Conservation (phyloP, 2,113 vertebrate genomes). For the Eupsittula cactorum region DNA sequence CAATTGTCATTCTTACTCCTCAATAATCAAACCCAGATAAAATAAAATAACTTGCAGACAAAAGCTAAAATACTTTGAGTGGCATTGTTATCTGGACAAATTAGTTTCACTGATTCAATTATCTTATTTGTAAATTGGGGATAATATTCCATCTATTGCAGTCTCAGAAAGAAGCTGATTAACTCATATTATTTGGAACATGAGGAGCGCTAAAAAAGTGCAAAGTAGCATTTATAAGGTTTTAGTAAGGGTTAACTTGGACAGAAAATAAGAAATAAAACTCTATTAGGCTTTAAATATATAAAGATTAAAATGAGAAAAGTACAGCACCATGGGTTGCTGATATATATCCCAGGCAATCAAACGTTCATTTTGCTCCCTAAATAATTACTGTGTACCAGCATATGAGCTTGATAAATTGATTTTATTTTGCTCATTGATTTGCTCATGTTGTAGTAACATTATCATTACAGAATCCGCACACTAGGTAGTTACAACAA, state of each 20-base stretch:
- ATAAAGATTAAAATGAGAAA: slow-evolving; percentile 34
- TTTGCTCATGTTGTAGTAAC: slow-evolving; percentile 31
- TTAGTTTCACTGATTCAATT: slow-evolving; percentile 8
- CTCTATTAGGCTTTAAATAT: neutral
- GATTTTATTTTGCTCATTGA: slow-evolving; percentile 57
- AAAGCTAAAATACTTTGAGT: neutral
- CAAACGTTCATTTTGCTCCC: neutral
- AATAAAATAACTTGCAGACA: neutral
- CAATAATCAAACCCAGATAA: neutral
- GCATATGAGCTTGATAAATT: slow-evolving; percentile 42
- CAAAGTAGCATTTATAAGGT: neutral
- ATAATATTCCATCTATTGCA: neutral
- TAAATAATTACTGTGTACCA: slow-evolving; percentile 24
- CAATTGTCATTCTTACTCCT: neutral
- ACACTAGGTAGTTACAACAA: slow-evolving; percentile 17
- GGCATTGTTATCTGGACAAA: neutral
- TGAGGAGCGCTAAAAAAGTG: neutral
- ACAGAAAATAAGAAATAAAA: neutral
- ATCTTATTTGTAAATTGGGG: neutral
- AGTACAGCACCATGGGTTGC: neutral
- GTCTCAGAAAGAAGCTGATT: neutral
- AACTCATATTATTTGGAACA: neutral
- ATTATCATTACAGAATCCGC: slow-evolving; percentile 47
- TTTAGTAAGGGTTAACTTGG: neutral
- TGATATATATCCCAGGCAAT: slow-evolving; percentile 11